Evolutionary conservation across 2,888 invertebrate genomes (phyloP), one percentile per base, ranked within the genome.

Genomic region (Diadegma fenestrale): DNA sequence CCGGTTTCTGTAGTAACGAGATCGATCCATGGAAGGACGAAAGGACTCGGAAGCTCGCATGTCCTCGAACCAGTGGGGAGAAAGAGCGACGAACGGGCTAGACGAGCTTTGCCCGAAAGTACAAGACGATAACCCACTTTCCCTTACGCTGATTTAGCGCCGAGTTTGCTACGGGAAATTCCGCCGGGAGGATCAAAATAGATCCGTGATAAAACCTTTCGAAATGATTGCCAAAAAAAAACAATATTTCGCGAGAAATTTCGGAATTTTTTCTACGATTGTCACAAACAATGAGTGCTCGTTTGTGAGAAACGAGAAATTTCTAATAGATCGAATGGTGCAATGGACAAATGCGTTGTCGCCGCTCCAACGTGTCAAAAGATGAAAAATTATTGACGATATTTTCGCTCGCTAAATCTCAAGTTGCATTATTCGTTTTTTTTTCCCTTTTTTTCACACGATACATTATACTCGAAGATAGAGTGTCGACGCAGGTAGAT

Each of bases 41-140:
- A 79, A 76, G 69, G 64, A 73, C 30, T 78, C 63, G 54, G 30
- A 64, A 63, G 71, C 58, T 71, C 68, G 30, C 68, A n/a, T 48
- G 63, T 48, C 51, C 37, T 75, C 37, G 26, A 33, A 68, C 48
- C 66, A 37, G 63, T 37, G 30, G 82, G 33, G 19, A 76, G 71
- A 82, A 71, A 75, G 79, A 71, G 75, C 71, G 82, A 76, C 79
- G 82, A 33, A 75, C 69, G 64, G 51, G 61, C 79, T 54, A 69
- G 63, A 81, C 78, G 41, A 61, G 66, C 43, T 80, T 80, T 68
- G 48, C 61, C 19, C 26, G 64, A 58, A 45, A 54, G 30, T 41
- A 80, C 30, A 43, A 68, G 58, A 54, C 41, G 69, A 77, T 85
- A 85, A 82, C 80, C 82, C 71, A 82, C 85, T 85, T 82, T 82